phyloP scores from a whole-genome alignment of 2,797 vertebrate genomes.

The Gallinago solitaria region DNA sequence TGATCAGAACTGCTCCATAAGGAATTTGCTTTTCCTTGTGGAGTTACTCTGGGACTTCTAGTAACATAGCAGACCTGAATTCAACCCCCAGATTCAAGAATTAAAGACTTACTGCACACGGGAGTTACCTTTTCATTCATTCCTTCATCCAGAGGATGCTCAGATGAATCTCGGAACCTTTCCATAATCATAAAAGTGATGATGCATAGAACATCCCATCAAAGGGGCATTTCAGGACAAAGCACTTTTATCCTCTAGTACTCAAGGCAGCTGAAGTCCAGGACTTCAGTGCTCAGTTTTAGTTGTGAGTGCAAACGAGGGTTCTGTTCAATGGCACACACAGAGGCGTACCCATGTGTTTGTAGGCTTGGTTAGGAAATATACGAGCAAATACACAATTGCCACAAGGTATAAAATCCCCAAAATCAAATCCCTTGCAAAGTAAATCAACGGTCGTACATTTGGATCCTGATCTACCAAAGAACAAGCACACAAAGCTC shows the following conservation, averaged over 20 bases:
- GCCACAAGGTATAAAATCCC: not conserved
- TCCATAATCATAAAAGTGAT: not conserved
- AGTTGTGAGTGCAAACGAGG: not conserved
- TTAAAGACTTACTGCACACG: not conserved
- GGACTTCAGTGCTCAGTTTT: not conserved
- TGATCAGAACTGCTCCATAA: not conserved
- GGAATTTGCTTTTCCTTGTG: not conserved
- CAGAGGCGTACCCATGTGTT: rapidly evolving
- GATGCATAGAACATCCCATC: not conserved
- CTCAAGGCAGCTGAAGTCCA: not conserved
- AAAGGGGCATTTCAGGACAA: not conserved
- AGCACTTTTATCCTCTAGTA: not conserved
- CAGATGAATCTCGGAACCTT: not conserved
- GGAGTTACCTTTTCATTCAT: not conserved
- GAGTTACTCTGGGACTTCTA: conserved; percentile 5
- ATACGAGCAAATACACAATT: not conserved
- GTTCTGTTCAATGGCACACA: not conserved
- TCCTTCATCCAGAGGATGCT: not conserved
- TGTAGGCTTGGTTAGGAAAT: not conserved
- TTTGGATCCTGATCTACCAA: not conserved
- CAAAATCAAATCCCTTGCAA: not conserved
- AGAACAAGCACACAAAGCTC: not conserved
- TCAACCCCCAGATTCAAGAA: not conserved
- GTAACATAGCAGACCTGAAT: not conserved
- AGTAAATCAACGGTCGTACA: not conserved